Conservation (phyloP, 2,113 vertebrate genomes). For the Nyctibius bracteatus region DNA sequence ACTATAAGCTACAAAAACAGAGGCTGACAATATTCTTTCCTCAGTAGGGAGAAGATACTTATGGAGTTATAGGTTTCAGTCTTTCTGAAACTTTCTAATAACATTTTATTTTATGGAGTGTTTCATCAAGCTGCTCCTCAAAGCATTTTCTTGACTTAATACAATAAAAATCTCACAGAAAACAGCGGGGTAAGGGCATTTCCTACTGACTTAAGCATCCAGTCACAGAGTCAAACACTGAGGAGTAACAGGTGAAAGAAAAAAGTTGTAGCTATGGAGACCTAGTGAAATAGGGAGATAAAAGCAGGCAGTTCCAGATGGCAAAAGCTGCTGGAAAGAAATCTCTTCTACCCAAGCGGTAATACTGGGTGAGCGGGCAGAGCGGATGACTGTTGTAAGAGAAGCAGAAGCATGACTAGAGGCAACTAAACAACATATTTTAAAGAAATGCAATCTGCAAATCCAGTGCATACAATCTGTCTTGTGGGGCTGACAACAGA, state of each 20-base stretch:
- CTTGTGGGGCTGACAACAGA: not conserved
- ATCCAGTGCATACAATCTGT: not conserved
- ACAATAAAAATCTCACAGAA: rapidly evolving
- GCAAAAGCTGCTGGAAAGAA: not conserved
- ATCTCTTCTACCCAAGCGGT: not conserved
- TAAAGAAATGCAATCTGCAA: conserved; percentile 6
- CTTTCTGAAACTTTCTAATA: not conserved
- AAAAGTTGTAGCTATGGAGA: not conserved
- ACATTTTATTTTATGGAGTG: not conserved
- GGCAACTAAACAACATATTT: not conserved
- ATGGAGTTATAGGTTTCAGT: not conserved
- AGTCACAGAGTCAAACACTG: not conserved
- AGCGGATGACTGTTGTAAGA: not conserved
- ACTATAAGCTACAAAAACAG: not conserved
- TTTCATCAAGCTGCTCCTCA: not conserved
- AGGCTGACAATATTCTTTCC: not conserved
- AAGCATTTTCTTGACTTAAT: not conserved
- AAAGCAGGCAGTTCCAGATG: not conserved
- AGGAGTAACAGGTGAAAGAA: not conserved
- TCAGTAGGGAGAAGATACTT: not conserved
- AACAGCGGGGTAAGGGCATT: not conserved
- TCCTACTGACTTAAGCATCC: not conserved
- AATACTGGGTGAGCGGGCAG: not conserved
- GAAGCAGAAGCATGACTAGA: not conserved
- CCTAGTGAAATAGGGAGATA: not conserved